phyloP scores from a whole-genome alignment of 2,888 invertebrate species.

The Aspidiotus rigidus region DNA sequence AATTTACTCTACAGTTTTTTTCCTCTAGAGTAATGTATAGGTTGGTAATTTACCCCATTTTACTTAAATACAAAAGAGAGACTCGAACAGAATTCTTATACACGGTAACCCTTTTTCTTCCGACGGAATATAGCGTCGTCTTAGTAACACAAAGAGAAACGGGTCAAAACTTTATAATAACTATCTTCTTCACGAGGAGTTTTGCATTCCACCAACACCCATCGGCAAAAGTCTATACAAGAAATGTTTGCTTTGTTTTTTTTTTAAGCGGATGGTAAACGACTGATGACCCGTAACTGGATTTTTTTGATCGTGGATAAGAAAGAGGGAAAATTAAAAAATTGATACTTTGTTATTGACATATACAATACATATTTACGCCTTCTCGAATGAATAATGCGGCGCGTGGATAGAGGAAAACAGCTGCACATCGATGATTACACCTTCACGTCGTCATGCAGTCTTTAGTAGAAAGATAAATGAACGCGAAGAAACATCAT shows the following conservation, averaged over 20 bases:
- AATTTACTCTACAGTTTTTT: too few relatives aligned
- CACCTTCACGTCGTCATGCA: conserved; percentile 11
- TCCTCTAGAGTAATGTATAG: too few relatives aligned
- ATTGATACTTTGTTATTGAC: neutral
- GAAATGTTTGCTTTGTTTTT: neutral
- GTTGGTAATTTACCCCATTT: too few relatives aligned
- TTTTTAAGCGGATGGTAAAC: neutral
- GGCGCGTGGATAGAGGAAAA: conserved; percentile 12
- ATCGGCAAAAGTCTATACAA: neutral
- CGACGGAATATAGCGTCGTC: neutral
- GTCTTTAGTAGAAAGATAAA: conserved; percentile 17
- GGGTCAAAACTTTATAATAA: neutral
- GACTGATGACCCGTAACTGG: neutral
- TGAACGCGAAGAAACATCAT: conserved; percentile 12
- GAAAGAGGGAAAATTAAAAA: neutral
- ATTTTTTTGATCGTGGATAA: neutral
- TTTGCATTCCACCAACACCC: neutral
- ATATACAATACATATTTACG: neutral
- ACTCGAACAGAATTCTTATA: too few relatives aligned
- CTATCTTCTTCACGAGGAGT: neutral
- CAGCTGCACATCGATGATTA: conserved; percentile 26
- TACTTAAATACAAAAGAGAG: too few relatives aligned
- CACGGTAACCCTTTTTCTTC: too few relatives aligned
- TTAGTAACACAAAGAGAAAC: conserved; percentile 5
- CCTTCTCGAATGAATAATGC: conserved; percentile 17